These are phyloP conservation scores for Xestia xanthographa DNA, from an alignment of 2,888 invertebrate genomes.

Conservation along the genomic window DNA sequence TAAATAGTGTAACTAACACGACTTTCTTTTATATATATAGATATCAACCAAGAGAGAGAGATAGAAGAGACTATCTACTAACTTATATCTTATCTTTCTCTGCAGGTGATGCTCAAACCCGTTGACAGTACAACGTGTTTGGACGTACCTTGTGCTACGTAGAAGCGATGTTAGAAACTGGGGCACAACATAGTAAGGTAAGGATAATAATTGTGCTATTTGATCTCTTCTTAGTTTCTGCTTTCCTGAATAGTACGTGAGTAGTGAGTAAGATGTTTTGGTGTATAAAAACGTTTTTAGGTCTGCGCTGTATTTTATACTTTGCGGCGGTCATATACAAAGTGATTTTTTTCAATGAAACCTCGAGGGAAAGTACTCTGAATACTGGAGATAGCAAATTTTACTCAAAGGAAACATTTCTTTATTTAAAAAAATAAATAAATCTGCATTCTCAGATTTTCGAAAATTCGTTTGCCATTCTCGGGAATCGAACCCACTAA, in stretches of 20 bases:
- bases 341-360: too few relatives aligned
- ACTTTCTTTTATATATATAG: too few relatives aligned
- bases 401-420: too few relatives aligned
- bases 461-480: too few relatives aligned
- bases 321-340: not conserved
- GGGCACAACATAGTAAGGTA: not conserved
- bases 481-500: too few relatives aligned
- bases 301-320: not conserved
- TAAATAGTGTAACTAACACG: too few relatives aligned
- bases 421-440: too few relatives aligned
- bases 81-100: not conserved
- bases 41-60: too few relatives aligned
- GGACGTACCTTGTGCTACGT: not conserved
- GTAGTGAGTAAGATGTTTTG: not conserved
- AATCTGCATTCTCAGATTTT: too few relatives aligned
- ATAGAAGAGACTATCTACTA: not conserved
- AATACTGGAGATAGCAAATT: too few relatives aligned
- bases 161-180: not conserved
- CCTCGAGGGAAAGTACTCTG: too few relatives aligned
- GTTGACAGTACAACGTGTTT: not conserved
- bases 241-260: not conserved
- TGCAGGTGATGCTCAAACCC: not conserved
- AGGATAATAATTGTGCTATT: not conserved
- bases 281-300: not conserved
- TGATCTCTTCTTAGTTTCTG: not conserved